Percentiles rank a stretch among this genome's conserved stretches.
Evolutionary conservation across 2,888 invertebrate species (phyloP).

Genomic region (Apoda limacodes): DNA sequence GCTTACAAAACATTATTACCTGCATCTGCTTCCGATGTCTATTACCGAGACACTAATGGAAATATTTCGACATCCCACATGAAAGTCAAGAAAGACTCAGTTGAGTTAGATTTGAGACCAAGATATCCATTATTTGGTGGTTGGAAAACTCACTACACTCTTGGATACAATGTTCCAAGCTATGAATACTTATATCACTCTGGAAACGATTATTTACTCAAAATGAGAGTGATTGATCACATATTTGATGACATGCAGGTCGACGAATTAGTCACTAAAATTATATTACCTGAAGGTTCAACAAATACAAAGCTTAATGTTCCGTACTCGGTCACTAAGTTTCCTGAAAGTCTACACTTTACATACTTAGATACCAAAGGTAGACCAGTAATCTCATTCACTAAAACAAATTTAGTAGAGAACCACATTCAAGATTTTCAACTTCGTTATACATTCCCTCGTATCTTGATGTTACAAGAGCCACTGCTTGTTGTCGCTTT

Average conservation of each 20-base stretch:
- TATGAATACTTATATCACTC: conserved; percentile 93
- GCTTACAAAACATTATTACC: conserved; percentile 89
- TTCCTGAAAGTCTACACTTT: conserved; percentile 81
- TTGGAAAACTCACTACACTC: conserved; percentile 97
- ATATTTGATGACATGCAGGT: conserved; percentile 97
- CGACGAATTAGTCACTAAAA: conserved; percentile 86
- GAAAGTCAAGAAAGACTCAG: conserved; percentile 87
- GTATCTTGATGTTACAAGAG: conserved; percentile 89
- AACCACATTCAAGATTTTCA: conserved; percentile 97
- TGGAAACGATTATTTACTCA: conserved; percentile 84
- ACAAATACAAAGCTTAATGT: conserved; percentile 83
- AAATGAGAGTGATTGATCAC: conserved; percentile 96
- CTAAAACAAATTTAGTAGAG: conserved; percentile 90
- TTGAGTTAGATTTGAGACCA: conserved; percentile 95
- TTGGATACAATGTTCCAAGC: conserved; percentile 98
- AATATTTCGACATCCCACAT: conserved; percentile 99
- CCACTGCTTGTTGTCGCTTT: conserved; percentile 91
- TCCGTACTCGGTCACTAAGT: conserved; percentile 83
- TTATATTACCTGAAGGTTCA: conserved; percentile 95
- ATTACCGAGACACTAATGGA: conserved; percentile 97
- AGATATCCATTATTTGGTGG: conserved; percentile 98
- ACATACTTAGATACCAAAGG: conserved; percentile 97
- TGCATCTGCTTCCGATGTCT: conserved; percentile 93
- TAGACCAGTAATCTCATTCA: conserved; percentile 86
- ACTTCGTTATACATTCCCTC: conserved; percentile 88